Evolutionary conservation across 2,888 invertebrate genomes (phyloP).

Genomic region (Matsumyia berberina): DNA sequence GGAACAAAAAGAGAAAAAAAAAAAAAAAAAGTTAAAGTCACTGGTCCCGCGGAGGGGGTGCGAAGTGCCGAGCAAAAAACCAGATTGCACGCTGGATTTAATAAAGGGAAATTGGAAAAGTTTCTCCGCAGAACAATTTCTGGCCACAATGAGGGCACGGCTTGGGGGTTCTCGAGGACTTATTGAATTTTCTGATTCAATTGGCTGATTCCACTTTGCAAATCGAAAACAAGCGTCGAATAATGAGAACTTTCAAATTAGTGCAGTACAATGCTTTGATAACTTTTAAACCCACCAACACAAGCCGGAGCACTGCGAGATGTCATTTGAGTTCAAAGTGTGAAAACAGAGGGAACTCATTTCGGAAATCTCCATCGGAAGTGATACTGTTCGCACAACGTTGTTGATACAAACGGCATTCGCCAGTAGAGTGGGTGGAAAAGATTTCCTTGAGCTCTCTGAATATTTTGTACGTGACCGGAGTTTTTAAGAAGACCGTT

Average conservation of each 20-base stretch:
- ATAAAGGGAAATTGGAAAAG: conserved; percentile 70
- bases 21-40: not conserved
- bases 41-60: not conserved
- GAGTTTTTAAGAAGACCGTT: not conserved
- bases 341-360: conserved; percentile 10
- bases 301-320: not conserved
- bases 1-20: not conserved
- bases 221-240: conserved; percentile 52
- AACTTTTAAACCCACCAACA: conserved; percentile 22
- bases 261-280: not conserved
- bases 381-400: conserved; percentile 8
- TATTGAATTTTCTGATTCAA: conserved; percentile 64
- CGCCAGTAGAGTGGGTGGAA: not conserved
- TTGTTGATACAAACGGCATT: conserved; percentile 1
- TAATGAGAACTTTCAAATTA: conserved; percentile 38
- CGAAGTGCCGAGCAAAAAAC: not conserved
- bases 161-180: conserved; percentile 43
- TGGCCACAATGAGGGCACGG: conserved; percentile 55
- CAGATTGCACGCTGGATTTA: conserved; percentile 62
- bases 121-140: conserved; percentile 47
- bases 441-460: conserved; percentile 9
- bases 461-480: conserved; percentile 32
- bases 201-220: conserved; percentile 44
- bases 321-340: conserved; percentile 13
- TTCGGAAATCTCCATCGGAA: not conserved